Percentiles rank a stretch among this genome's conserved stretches.
Evolutionary conservation across 2,888 invertebrate species (phyloP).

Genomic region (Clitarchus hookeri): DNA sequence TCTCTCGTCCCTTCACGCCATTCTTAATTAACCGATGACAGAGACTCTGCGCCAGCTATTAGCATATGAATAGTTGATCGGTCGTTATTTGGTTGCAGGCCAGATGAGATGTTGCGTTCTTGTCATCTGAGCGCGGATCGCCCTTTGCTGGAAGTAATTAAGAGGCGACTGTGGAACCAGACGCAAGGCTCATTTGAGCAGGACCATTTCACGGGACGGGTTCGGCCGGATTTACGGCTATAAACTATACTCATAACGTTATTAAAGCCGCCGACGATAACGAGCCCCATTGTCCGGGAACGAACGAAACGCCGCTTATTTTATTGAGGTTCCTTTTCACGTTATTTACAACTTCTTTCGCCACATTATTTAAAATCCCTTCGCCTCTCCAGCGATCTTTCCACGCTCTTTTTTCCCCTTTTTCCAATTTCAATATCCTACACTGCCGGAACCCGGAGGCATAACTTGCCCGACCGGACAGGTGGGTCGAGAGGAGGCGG

Average conservation of each 20-base stretch:
- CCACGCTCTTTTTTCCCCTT: neutral
- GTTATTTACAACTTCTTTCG: conserved; percentile 10
- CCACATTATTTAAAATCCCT: neutral
- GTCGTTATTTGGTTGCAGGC: too few species aligned
- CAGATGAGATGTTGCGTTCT: too few species aligned
- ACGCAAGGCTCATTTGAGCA: too few species aligned
- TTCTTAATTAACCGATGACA: too few species aligned
- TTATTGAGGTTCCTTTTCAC: conserved; percentile 5
- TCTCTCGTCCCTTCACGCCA: too few species aligned
- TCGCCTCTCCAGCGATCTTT: neutral
- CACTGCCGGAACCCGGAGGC: neutral
- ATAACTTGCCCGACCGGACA: neutral
- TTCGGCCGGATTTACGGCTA: neutral
- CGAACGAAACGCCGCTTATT: conserved; percentile 2
- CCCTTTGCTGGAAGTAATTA: too few species aligned
- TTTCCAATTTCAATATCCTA: neutral
- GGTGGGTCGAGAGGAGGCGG: neutral
- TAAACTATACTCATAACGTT: conserved; percentile 5
- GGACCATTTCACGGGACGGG: neutral
- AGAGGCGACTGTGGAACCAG: too few species aligned
- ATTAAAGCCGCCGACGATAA: neutral
- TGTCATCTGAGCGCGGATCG: too few species aligned
- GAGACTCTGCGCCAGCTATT: too few species aligned
- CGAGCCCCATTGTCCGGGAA: neutral
- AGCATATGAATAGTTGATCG: too few species aligned